Base-by-base conservation (phyloP, 2,113 vertebrate genomes). In the Puntigrus tetrazona region DNA sequence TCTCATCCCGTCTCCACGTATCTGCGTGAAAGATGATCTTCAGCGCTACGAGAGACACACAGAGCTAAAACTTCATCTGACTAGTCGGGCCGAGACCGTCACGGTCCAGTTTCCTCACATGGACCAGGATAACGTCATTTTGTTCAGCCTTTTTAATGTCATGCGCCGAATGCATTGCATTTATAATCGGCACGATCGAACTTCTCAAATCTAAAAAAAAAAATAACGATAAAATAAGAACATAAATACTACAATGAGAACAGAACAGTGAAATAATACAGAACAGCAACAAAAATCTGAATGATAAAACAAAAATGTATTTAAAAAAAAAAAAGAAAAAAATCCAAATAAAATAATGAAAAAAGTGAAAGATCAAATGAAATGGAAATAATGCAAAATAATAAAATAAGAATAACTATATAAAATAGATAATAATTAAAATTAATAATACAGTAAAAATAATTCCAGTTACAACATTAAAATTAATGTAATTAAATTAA, bases 11-110 rank as follows among this genome's bases (percentile, higher is more conserved):
- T 52, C 16, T 67, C 11, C 82, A 61, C 79, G 86, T 85, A 27
- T 90, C 94, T 91, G 84, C 89, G 76, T 78, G 31, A 89, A 91
- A 83, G 52, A 31, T 81, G 87, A 80, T 87, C 85, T 90, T 88
- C 89, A 90, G 75, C 82, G 88, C 76, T 27, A 88, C 86, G 85
- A 88, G 83, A 91, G 86, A 87, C 83, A n/a, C n/a, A n/a, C n/a
- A n/a, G n/a, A n/a, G n/a, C n/a, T 63, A 69, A 36, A 67, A 36
- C 31, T 55, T 55, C 52, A 55, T n/a, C 52, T 55, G 52, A 22
- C n/a, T n/a, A 67, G 7, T 67, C 31, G 7, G 22, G 14, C 34
- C 18, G 4, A 36, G 31, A 18, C 5, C 27, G 57, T 29, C 59
- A 29, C 0, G 59, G 61, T 34, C 63, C 16, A 9, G 7, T 2